A percentile compares a stretch with the other conserved stretches of the same genome.
Evolutionary conservation across 1,140 invertebrate species (phyloP).

Genomic region (Capitella teleta): DNA sequence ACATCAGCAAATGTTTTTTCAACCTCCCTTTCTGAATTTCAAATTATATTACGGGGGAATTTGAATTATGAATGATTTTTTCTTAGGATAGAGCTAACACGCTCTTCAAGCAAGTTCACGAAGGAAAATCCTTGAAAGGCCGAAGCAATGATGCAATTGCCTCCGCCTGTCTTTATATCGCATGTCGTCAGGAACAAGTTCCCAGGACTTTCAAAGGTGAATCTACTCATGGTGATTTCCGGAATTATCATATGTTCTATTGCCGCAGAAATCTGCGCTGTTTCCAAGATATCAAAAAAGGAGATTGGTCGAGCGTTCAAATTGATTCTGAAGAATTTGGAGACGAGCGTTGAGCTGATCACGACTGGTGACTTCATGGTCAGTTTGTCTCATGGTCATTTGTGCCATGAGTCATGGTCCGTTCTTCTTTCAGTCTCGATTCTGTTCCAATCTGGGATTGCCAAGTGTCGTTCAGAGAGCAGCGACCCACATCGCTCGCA

Average conservation of each 20-base stretch:
- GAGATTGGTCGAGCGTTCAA: slow-evolving; percentile 98
- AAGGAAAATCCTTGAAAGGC: slow-evolving; percentile 89
- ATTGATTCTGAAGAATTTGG: slow-evolving; percentile 77
- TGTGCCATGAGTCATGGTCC: neutral
- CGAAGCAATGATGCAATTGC: slow-evolving; percentile 95
- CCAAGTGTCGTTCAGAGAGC: slow-evolving; percentile 86
- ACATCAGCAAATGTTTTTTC: no score
- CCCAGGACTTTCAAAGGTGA: slow-evolving; percentile 90
- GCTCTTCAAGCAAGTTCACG: slow-evolving; percentile 90
- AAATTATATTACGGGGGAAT: neutral
- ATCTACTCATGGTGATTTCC: neutral
- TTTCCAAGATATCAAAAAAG: slow-evolving; percentile 97
- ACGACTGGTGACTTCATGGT: slow-evolving; percentile 96
- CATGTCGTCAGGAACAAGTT: slow-evolving; percentile 95
- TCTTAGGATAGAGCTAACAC: slow-evolving; percentile 85
- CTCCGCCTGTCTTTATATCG: slow-evolving; percentile 96
- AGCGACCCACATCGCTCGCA: slow-evolving; percentile 90
- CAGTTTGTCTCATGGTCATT: slow-evolving; percentile 8
- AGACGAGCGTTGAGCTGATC: slow-evolving; percentile 92
- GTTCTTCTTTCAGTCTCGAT: slow-evolving; percentile 44
- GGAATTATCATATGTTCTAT: no score
- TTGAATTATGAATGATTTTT: neutral
- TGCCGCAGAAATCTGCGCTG: slow-evolving; percentile 85
- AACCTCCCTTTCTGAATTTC: no score
- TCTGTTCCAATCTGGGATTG: slow-evolving; percentile 56